A percentile compares a stretch with the other conserved stretches of the same genome.
Conservation (phyloP, 2,797 vertebrate genomes). For the Neomorphus geoffroyi region DNA sequence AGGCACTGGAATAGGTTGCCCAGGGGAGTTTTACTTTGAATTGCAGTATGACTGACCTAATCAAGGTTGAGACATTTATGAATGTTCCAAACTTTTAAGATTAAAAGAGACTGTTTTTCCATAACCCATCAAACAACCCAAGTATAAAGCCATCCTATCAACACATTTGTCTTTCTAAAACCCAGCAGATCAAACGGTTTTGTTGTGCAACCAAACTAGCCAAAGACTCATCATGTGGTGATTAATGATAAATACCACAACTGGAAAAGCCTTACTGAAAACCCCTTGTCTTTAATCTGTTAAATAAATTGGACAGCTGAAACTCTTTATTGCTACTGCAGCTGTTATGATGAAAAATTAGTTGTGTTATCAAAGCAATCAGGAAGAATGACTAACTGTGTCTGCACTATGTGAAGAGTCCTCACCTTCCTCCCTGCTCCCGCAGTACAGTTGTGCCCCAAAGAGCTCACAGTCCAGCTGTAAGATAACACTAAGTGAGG, state of each 20-base stretch:
- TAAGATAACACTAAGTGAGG: background rate
- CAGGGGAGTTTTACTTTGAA: background rate
- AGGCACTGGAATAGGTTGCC: too few relatives aligned
- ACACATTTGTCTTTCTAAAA: background rate
- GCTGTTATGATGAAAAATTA: background rate
- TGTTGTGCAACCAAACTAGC: background rate
- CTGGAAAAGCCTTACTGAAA: background rate
- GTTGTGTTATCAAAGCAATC: background rate
- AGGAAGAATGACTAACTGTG: background rate
- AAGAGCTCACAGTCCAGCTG: background rate
- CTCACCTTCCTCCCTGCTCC: background rate
- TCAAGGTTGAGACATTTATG: background rate
- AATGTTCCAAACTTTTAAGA: background rate
- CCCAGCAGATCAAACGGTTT: background rate
- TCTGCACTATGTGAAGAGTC: background rate
- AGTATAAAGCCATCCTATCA: background rate
- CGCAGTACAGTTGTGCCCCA: background rate
- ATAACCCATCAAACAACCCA: background rate
- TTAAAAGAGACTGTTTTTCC: background rate
- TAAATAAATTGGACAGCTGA: background rate
- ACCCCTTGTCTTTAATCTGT: background rate
- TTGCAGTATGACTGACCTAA: background rate
- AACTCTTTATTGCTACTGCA: background rate
- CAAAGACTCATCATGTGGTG: background rate
- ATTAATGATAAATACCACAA: background rate